Conservation (phyloP, 2,797 vertebrate genomes). For the Oreochromis mossambicus region DNA sequence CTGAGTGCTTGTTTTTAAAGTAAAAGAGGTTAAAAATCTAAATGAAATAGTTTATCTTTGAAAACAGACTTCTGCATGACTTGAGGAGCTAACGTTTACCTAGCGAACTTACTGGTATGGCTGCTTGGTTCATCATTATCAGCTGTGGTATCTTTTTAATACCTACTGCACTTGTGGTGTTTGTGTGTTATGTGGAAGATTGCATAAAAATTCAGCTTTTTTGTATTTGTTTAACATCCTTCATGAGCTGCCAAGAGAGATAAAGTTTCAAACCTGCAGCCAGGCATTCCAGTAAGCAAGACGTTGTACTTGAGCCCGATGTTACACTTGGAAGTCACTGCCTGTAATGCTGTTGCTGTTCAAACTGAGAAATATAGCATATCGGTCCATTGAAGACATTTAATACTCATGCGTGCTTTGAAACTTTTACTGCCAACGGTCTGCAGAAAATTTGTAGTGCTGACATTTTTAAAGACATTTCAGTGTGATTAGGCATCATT, state of each 20-base stretch:
- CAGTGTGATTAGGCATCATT: not conserved
- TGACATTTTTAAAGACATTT: not conserved
- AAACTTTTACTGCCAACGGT: not conserved
- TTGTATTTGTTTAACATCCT: not conserved
- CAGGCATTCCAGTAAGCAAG: not conserved
- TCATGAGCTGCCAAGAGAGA: slow-evolving; percentile 12
- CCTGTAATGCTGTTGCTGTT: slow-evolving; percentile 1
- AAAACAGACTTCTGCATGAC: not conserved
- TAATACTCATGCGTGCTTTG: not conserved
- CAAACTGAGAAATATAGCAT: not conserved
- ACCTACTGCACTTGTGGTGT: not conserved
- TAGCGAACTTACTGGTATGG: not conserved
- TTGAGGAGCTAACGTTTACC: fast-evolving
- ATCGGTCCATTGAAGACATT: not conserved
- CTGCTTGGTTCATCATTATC: not conserved
- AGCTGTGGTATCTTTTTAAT: not conserved
- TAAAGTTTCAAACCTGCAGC: not conserved
- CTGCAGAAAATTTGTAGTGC: not conserved
- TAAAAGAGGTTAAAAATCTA: not conserved
- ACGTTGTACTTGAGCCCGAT: not conserved
- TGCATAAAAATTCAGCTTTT: not conserved
- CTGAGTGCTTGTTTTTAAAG: not conserved
- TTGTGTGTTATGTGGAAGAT: not conserved
- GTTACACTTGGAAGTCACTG: slow-evolving; percentile 10
- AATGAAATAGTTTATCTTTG: not conserved